phyloP scores from a whole-genome alignment of 1,140 invertebrate genomes.

The Pentalonia nigronervosa region DNA sequence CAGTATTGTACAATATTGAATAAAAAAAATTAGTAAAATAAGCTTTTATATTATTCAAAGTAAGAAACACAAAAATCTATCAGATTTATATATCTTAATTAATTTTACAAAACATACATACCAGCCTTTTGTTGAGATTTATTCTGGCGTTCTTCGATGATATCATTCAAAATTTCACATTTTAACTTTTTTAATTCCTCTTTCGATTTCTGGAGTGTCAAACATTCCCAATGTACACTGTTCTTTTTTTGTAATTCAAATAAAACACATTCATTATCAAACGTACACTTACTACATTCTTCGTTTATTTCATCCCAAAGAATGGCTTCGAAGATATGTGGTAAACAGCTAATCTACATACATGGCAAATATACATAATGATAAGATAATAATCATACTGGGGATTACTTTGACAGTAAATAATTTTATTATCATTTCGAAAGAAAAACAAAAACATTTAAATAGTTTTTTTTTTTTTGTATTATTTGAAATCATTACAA shows the following conservation, averaged over 20 bases:
- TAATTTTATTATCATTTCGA: neutral
- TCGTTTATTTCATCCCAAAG: constrained; percentile 68
- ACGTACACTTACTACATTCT: constrained; percentile 68
- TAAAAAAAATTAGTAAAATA: neutral
- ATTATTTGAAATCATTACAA: neutral
- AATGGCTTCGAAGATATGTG: constrained; percentile 74
- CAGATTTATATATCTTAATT: neutral
- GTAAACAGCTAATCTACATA: constrained; percentile 70
- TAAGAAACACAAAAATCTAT: neutral
- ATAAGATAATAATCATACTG: neutral
- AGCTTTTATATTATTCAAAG: neutral
- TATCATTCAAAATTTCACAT: constrained; percentile 64
- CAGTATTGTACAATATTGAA: neutral
- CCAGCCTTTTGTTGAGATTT: constrained; percentile 64
- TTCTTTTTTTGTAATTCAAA: constrained; percentile 71
- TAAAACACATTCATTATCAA: constrained; percentile 68
- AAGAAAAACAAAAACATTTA: neutral
- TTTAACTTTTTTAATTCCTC: constrained; percentile 68
- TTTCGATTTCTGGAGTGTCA: constrained; percentile 67
- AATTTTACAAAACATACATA: constrained; percentile 63
- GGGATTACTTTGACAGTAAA: neutral
- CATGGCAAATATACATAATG: neutral
- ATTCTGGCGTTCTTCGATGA: neutral
- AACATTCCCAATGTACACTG: constrained; percentile 67
- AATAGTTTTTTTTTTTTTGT: too few relatives aligned